Evolutionary conservation across 2,797 vertebrate genomes (phyloP).

Genomic region (Scolopax rusticola): DNA sequence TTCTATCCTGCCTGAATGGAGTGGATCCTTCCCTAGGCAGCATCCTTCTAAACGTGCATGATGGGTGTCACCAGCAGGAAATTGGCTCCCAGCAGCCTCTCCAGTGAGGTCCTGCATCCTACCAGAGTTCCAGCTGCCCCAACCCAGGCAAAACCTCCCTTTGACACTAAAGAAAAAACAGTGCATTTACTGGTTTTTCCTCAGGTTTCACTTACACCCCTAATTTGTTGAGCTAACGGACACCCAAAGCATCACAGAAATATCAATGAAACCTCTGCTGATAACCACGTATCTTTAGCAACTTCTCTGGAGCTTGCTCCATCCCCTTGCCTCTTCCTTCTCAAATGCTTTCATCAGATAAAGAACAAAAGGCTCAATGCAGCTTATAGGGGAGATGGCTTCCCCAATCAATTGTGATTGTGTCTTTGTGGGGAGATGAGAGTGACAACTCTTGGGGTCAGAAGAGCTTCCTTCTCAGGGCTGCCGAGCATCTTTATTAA

Average conservation of each 20-base stretch:
- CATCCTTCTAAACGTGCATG: fast-evolving
- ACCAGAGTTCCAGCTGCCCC: neutral
- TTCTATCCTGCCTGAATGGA: fast-evolving
- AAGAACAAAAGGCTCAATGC: neutral
- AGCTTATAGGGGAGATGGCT: neutral
- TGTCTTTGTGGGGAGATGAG: neutral
- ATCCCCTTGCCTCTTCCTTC: neutral
- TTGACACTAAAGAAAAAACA: neutral
- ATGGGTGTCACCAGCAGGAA: neutral
- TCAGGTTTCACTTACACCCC: neutral
- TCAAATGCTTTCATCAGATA: neutral
- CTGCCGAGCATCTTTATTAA: neutral
- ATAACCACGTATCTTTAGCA: neutral
- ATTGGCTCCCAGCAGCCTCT: neutral
- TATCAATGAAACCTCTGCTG: neutral
- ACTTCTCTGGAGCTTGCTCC: neutral
- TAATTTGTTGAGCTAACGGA: neutral
- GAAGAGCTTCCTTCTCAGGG: neutral
- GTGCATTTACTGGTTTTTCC: neutral
- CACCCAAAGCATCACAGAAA: neutral
- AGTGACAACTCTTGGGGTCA: neutral
- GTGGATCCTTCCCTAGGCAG: fast-evolving
- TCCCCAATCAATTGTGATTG: neutral
- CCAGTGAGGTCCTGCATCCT: neutral
- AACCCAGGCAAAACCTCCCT: neutral